A percentile compares a stretch with the other conserved stretches of the same genome.
phyloP scores from a whole-genome alignment of 2,888 invertebrate species.

The Andrena trimmerana region DNA sequence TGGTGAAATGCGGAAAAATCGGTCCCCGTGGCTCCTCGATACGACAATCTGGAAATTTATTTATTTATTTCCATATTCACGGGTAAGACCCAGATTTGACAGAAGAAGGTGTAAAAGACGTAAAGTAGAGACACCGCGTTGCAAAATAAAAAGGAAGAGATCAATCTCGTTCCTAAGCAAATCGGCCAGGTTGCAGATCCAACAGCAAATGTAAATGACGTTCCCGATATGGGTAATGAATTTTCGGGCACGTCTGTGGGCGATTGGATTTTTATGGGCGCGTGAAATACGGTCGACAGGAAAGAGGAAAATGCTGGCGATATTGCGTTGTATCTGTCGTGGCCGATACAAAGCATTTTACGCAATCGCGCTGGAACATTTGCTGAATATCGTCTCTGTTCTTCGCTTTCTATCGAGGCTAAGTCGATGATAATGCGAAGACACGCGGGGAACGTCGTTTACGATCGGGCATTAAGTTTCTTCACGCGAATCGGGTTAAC shows the following conservation, averaged over 20 bases:
- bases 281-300: neutral
- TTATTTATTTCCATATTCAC: too few species aligned
- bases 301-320: constrained; percentile 7
- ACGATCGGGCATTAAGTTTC: constrained; percentile 1
- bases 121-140: too few species aligned
- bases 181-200: too few species aligned
- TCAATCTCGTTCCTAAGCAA: too few species aligned
- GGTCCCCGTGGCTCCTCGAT: neutral
- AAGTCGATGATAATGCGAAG: constrained; percentile 5
- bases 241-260: constrained; percentile 12
- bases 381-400: neutral
- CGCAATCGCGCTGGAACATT: constrained; percentile 8
- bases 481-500: neutral
- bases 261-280: neutral
- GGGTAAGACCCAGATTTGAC: too few species aligned
- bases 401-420: neutral
- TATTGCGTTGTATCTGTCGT: constrained; percentile 9
- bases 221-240: constrained; percentile 16
- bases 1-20: too few species aligned
- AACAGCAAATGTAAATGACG: constrained; percentile 8
- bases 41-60: neutral
- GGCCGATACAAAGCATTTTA: neutral
- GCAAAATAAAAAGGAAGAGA: too few species aligned
- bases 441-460: neutral
- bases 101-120: too few species aligned